Conservation (phyloP, 2,797 vertebrate genomes). For the Cryptoprocta ferox region DNA sequence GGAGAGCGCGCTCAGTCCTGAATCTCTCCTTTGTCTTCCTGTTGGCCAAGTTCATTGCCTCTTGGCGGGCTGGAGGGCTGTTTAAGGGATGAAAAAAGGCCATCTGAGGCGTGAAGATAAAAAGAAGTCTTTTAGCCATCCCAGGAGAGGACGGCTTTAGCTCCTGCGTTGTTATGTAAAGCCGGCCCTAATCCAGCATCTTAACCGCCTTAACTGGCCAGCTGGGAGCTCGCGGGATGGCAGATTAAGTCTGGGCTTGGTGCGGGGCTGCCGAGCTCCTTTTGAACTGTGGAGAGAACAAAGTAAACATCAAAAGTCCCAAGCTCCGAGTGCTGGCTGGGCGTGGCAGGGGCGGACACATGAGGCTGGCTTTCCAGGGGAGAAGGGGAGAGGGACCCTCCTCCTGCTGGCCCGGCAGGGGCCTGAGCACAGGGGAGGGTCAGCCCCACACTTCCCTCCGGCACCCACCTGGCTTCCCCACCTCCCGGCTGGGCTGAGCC, state of each 20-base stretch:
- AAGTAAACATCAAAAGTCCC: constrained; percentile 88
- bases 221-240: constrained; percentile 85
- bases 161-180: constrained; percentile 88
- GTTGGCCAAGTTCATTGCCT: constrained; percentile 85
- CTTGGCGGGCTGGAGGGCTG: constrained; percentile 74
- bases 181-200: constrained; percentile 88
- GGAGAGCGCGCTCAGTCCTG: background rate
- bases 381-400: background rate
- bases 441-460: background rate
- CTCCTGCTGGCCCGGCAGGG: background rate
- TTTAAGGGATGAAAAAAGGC: constrained; percentile 77
- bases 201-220: constrained; percentile 89
- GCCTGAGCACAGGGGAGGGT: background rate
- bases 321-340: constrained; percentile 82
- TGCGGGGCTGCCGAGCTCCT: constrained; percentile 84
- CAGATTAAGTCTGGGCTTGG: constrained; percentile 87
- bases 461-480: background rate
- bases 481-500: background rate
- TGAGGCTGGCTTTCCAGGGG: background rate
- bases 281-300: constrained; percentile 89
- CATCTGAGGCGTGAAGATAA: constrained; percentile 87
- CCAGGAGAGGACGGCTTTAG: constrained; percentile 84
- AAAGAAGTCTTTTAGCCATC: constrained; percentile 86
- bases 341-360: constrained; percentile 60
- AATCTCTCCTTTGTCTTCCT: constrained; percentile 78